Evolutionary conservation across 2,888 invertebrate species (phyloP).

Genomic region (Diarsia rubi): DNA sequence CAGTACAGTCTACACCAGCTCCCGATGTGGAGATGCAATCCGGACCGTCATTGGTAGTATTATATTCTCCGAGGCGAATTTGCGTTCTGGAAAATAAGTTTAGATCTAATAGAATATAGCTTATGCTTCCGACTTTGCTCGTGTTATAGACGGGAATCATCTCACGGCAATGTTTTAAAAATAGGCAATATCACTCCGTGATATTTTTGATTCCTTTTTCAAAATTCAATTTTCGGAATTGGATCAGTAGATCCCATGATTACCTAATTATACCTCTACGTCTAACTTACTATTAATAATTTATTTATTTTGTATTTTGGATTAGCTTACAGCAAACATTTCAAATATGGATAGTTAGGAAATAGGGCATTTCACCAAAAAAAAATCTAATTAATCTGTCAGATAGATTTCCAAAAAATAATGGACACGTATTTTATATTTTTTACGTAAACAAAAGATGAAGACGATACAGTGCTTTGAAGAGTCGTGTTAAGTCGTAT

Average conservation of each 20-base stretch:
- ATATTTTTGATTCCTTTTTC: neutral
- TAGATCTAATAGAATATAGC: neutral
- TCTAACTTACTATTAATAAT: neutral
- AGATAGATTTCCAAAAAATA: too few relatives aligned
- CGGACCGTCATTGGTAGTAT: slow-evolving; percentile 31
- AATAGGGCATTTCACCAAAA: too few relatives aligned
- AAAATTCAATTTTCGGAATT: neutral
- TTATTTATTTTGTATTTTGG: too few relatives aligned
- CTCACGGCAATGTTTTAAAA: neutral
- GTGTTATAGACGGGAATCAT: neutral
- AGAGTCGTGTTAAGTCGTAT: too few relatives aligned
- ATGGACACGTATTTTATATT: too few relatives aligned
- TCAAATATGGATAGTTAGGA: too few relatives aligned
- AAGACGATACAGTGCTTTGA: too few relatives aligned
- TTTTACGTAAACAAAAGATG: too few relatives aligned
- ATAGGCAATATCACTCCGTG: neutral
- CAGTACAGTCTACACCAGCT: slow-evolving; percentile 40
- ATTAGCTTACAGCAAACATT: too few relatives aligned
- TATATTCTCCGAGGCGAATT: slow-evolving; percentile 54
- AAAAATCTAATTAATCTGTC: too few relatives aligned
- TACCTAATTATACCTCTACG: too few relatives aligned
- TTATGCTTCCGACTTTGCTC: neutral
- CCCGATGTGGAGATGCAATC: slow-evolving; percentile 32
- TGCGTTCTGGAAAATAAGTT: neutral
- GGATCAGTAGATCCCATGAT: neutral